Evolutionary conservation across 1,140 invertebrate species (phyloP).

Genomic region (Pseudomyrmex flavicornis): DNA sequence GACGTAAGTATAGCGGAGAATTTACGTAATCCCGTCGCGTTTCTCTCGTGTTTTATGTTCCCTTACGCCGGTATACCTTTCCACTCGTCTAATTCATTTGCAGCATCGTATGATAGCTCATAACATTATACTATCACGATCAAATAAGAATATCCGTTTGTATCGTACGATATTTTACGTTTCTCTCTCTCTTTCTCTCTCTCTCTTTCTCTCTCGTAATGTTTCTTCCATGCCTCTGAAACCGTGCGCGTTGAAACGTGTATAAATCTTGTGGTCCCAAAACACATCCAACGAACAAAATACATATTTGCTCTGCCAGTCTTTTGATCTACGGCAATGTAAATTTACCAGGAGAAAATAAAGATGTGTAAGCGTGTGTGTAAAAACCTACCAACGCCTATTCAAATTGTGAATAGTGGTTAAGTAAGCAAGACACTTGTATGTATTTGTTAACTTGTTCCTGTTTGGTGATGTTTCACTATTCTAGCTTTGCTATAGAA

Average conservation of each 20-base stretch:
- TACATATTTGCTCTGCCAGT: conserved; percentile 72
- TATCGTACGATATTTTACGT: conserved; percentile 33
- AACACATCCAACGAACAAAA: conserved; percentile 50
- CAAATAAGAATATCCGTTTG: conserved; percentile 19
- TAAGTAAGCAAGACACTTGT: conserved; percentile 32
- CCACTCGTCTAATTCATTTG: conserved; percentile 19
- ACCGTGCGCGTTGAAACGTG: conserved; percentile 14
- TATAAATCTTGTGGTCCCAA: conserved; percentile 56
- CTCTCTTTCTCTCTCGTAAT: not conserved
- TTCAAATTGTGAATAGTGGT: conserved; percentile 45
- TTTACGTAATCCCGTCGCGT: not conserved
- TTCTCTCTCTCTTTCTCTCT: not conserved
- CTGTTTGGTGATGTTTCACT: conserved; percentile 9
- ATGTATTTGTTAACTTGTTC: conserved; percentile 32
- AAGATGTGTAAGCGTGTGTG: conserved; percentile 53
- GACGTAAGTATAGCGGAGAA: conserved; percentile 1
- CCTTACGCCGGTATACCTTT: not conserved
- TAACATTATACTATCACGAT: not conserved
- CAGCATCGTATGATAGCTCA: conserved; percentile 1
- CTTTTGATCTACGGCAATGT: conserved; percentile 69
- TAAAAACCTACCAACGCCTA: conserved; percentile 26
- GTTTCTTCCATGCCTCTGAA: conserved; percentile 2
- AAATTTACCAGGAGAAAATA: conserved; percentile 48
- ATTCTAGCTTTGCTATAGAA: not conserved
- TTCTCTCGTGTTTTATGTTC: not conserved